Evolutionary conservation across 2,888 invertebrate genomes (phyloP).

Genomic region (Drosophila cognata): DNA sequence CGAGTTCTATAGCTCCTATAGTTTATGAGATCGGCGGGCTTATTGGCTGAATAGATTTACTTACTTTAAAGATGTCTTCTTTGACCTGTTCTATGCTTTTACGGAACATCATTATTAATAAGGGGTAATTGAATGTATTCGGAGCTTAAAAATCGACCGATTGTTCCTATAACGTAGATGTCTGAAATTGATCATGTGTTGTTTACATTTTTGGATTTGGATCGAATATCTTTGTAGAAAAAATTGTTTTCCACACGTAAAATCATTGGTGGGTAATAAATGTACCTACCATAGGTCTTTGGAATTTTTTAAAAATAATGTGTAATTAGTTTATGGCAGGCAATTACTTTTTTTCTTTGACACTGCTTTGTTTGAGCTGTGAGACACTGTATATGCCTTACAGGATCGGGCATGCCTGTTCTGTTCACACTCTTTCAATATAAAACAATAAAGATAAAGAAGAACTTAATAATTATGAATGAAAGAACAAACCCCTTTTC

Average conservation of each 20-base stretch:
- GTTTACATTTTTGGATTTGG: neutral
- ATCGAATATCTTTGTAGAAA: neutral
- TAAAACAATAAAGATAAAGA: neutral
- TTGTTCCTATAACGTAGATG: neutral
- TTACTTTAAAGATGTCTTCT: neutral
- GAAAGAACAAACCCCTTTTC: neutral
- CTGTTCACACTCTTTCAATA: neutral
- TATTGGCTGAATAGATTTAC: neutral
- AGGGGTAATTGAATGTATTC: neutral
- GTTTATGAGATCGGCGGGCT: neutral
- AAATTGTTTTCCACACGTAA: neutral
- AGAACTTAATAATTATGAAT: neutral
- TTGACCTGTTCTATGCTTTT: neutral
- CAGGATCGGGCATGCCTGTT: neutral
- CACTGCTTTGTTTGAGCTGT: no score
- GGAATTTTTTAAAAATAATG: no score
- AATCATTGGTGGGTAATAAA: no score
- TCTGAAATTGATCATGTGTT: neutral
- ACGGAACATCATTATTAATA: neutral
- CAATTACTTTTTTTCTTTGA: no score
- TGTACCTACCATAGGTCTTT: no score
- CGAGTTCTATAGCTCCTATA: neutral
- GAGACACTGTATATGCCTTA: neutral
- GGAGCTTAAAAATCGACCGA: neutral
- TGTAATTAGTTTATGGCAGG: no score